Evolutionary conservation across 53 echinoderm and acorn worm genomes (phyloP).

Genomic region (Henricia sp.): DNA sequence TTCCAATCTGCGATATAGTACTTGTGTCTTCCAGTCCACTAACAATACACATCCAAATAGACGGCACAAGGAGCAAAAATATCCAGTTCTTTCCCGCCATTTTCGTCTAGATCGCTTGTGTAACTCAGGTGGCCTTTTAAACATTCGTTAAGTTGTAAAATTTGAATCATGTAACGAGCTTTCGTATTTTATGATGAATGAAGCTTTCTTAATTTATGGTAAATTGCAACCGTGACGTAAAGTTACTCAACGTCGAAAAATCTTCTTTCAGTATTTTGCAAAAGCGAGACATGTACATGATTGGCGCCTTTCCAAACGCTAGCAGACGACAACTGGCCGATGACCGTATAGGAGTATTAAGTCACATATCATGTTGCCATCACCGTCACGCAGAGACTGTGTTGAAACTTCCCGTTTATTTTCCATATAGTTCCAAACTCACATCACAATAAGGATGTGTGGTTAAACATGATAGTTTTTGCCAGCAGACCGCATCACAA

Average conservation of each 20-base stretch:
- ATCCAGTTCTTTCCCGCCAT: slow-evolving; percentile 28
- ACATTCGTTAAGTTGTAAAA: no score
- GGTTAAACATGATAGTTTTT: background rate
- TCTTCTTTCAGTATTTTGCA: background rate
- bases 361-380: no score
- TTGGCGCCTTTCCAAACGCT: background rate
- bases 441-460: background rate
- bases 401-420: slow-evolving; percentile 18
- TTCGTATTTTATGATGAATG: no score
- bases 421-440: slow-evolving; percentile 7
- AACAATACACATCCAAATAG: background rate
- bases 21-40: background rate
- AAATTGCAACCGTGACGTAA: no score
- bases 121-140: no score
- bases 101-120: no score
- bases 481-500: no score
- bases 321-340: background rate
- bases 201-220: no score
- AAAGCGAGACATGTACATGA: background rate
- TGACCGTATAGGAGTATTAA: no score
- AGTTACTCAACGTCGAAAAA: no score
- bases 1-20: background rate
- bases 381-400: background rate
- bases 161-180: no score
- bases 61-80: background rate